A percentile compares a stretch with the other conserved stretches of the same genome.
Evolutionary conservation across 2,113 vertebrate species (phyloP).

Genomic region (Helogale parvula): DNA sequence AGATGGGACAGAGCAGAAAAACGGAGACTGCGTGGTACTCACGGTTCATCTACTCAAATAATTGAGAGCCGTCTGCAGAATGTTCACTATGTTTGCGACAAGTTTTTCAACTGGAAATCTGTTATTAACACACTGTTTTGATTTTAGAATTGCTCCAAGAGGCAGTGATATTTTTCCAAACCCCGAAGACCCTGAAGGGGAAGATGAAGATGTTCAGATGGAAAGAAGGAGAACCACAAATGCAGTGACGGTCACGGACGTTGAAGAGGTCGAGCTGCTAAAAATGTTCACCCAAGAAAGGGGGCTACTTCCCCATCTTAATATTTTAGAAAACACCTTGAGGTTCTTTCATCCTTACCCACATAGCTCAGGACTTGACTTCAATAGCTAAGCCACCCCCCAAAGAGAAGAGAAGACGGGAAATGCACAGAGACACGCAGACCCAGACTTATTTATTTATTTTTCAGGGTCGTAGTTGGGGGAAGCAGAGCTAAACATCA

Average conservation of each 20-base stretch:
- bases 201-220: conserved; percentile 89
- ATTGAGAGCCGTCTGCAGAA: no score
- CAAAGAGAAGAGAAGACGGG: neutral
- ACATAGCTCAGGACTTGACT: neutral
- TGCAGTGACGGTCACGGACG: conserved; percentile 72
- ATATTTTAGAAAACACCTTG: neutral
- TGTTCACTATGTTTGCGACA: neutral
- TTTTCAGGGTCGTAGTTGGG: neutral
- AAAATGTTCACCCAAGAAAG: rapidly evolving
- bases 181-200: conserved; percentile 85
- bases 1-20: rapidly evolving
- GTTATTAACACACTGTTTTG: neutral
- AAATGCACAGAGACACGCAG: neutral
- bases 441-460: neutral
- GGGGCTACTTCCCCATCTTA: neutral
- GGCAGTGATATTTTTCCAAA: conserved; percentile 82
- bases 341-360: neutral
- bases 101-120: neutral
- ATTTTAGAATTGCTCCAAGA: conserved; percentile 71
- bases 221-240: conserved; percentile 88
- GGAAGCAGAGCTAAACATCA: neutral
- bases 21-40: neutral
- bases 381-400: neutral
- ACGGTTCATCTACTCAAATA: neutral
- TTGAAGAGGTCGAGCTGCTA: conserved; percentile 84